A percentile compares a stretch with the other conserved stretches of the same genome.
Conservation (phyloP, 2,113 vertebrate genomes). For the Rynchops niger region DNA sequence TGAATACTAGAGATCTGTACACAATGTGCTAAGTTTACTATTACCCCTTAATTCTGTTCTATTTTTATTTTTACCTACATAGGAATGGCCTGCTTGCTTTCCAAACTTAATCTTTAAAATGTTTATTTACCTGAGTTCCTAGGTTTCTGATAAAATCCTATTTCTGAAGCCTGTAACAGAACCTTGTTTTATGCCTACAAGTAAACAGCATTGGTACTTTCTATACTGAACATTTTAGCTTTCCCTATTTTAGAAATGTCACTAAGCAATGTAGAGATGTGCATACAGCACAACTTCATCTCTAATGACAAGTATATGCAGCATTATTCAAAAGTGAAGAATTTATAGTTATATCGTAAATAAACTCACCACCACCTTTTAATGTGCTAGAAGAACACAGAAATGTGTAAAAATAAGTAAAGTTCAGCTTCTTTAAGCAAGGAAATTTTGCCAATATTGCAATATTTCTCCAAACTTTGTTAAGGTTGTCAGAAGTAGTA, state of each 20-base stretch:
- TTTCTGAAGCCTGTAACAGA: background rate
- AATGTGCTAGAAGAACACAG: background rate
- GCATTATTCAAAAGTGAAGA: background rate
- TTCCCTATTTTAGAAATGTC: background rate
- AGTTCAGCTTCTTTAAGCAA: background rate
- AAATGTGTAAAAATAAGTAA: background rate
- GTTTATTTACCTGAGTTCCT: background rate
- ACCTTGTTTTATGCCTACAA: background rate
- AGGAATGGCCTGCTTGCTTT: background rate
- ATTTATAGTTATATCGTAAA: background rate
- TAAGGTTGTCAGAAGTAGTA: background rate
- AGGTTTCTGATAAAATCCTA: background rate
- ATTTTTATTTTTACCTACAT: background rate
- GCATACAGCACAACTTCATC: background rate
- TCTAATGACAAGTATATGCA: background rate
- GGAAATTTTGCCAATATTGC: background rate
- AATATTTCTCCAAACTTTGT: background rate
- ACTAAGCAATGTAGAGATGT: background rate
- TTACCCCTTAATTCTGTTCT: background rate
- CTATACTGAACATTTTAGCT: background rate
- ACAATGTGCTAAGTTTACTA: background rate
- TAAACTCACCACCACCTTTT: background rate
- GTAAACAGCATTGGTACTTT: background rate
- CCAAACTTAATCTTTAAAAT: background rate
- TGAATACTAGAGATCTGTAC: background rate